Percentiles rank a stretch among this genome's conserved stretches.
Evolutionary conservation across 2,888 invertebrate genomes (phyloP).

Genomic region (Pharmacophagus antenor): DNA sequence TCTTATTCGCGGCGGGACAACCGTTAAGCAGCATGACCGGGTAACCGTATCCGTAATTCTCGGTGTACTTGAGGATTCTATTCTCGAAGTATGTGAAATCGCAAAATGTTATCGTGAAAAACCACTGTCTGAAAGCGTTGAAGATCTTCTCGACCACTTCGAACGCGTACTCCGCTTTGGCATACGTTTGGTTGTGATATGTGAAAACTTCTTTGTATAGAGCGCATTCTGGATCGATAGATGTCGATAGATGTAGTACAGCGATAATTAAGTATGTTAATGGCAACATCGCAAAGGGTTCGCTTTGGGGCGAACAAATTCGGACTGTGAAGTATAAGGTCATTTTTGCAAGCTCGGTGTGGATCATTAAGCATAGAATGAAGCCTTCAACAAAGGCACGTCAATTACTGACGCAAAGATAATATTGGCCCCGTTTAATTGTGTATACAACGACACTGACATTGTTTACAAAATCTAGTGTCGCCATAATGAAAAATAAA

Average conservation of each 20-base stretch:
- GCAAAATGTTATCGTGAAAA: slow-evolving; percentile 69
- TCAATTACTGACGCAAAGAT: slow-evolving; percentile 67
- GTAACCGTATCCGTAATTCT: slow-evolving; percentile 61
- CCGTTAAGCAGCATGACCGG: slow-evolving; percentile 68
- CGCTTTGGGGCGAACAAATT: slow-evolving; percentile 33
- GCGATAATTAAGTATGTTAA: slow-evolving; percentile 39
- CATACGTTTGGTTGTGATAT: slow-evolving; percentile 53
- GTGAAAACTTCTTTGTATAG: slow-evolving; percentile 54
- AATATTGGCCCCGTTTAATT: slow-evolving; percentile 66
- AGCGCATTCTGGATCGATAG: slow-evolving; percentile 39
- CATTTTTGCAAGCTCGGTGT: slow-evolving; percentile 43
- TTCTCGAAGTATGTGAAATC: slow-evolving; percentile 74
- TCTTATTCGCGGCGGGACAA: slow-evolving; percentile 55
- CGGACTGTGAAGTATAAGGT: slow-evolving; percentile 54
- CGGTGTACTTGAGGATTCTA: slow-evolving; percentile 66
- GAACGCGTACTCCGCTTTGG: slow-evolving; percentile 57
- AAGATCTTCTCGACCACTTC: slow-evolving; percentile 66
- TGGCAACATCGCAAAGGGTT: slow-evolving; percentile 47
- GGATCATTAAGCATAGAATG: slow-evolving; percentile 59
- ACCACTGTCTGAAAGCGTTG: slow-evolving; percentile 68
- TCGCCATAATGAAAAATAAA: slow-evolving; percentile 22
- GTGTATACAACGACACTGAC: slow-evolving; percentile 42
- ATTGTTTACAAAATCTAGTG: slow-evolving; percentile 28
- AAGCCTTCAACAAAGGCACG: slow-evolving; percentile 59
- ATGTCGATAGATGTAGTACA: slow-evolving; percentile 38